These are phyloP conservation scores for Grammomys dolichurus DNA, from an alignment of 2,113 vertebrate species.

Conservation along the genomic window DNA sequence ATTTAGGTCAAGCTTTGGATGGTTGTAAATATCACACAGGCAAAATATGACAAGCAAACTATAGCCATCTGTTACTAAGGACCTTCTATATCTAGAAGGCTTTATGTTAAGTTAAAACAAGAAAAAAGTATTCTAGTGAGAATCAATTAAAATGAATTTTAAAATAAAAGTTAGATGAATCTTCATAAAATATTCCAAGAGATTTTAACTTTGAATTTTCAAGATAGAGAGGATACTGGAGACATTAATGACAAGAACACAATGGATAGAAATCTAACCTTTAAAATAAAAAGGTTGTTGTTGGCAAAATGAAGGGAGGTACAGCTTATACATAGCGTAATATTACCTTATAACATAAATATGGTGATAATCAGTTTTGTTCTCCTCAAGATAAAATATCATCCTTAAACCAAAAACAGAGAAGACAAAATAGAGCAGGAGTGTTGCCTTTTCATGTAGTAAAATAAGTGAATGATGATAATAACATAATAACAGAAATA, in stretches of 20 bases:
- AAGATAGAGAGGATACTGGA: not conserved
- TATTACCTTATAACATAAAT: not conserved
- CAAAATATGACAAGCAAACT: not conserved
- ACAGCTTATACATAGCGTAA: not conserved
- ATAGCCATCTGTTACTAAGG: not conserved
- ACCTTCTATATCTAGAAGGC: not conserved
- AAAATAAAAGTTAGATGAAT: not conserved
- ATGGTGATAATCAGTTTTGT: not conserved
- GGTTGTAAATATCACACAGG: not conserved
- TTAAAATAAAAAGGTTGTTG: not conserved
- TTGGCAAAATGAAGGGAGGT: not conserved
- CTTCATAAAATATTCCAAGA: conserved; percentile 9
- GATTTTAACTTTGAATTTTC: conserved; percentile 6
- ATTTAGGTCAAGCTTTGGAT: not conserved
- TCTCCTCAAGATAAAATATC: not conserved
- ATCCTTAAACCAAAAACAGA: not conserved
- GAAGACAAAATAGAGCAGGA: not conserved
- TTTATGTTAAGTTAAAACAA: conserved; percentile 35
- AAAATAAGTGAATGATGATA: not conserved
- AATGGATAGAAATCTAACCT: not conserved
- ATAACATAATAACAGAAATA: not conserved
- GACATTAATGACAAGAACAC: not conserved
- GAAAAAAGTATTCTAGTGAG: not conserved
- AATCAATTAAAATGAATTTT: not conserved
- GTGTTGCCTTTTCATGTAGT: not conserved